Percentiles rank a stretch among this genome's conserved stretches.
These are phyloP conservation scores for Melospiza melodia DNA, from an alignment of 2,113 vertebrate genomes.

Conservation along the genomic window DNA sequence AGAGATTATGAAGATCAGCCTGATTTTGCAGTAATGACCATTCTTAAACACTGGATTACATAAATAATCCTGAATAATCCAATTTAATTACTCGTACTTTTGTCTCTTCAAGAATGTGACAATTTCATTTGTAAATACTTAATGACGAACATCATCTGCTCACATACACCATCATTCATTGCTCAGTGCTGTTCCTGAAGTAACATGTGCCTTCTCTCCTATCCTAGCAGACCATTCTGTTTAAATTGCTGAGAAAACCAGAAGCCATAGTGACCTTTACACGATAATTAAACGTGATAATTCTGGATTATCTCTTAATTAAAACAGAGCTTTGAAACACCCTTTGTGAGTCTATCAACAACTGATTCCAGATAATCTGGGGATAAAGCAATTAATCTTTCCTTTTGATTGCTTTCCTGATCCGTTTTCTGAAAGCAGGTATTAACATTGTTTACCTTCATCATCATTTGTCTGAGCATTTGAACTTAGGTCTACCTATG, in stretches of 20 bases:
- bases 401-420: slow-evolving; percentile 26
- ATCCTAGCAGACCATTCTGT: background rate
- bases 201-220: background rate
- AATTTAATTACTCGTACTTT: slow-evolving; percentile 29
- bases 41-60: slow-evolving; percentile 25
- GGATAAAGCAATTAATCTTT: slow-evolving; percentile 51
- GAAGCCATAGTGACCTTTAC: background rate
- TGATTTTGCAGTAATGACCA: background rate
- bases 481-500: background rate
- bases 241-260: background rate
- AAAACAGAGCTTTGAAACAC: slow-evolving; percentile 51
- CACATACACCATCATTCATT: background rate
- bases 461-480: background rate
- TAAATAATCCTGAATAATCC: background rate
- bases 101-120: background rate
- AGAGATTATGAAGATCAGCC: slow-evolving; percentile 34
- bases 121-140: background rate
- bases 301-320: slow-evolving; percentile 58
- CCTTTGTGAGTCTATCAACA: slow-evolving; percentile 37
- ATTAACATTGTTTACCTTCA: background rate
- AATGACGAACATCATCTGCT: background rate
- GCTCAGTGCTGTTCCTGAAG: background rate
- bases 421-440: background rate
- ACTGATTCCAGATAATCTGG: slow-evolving; percentile 46
- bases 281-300: slow-evolving; percentile 52